phyloP scores from a whole-genome alignment of 37 sponge, comb jelly and placozoan species.

The Spongilla lacustris region DNA sequence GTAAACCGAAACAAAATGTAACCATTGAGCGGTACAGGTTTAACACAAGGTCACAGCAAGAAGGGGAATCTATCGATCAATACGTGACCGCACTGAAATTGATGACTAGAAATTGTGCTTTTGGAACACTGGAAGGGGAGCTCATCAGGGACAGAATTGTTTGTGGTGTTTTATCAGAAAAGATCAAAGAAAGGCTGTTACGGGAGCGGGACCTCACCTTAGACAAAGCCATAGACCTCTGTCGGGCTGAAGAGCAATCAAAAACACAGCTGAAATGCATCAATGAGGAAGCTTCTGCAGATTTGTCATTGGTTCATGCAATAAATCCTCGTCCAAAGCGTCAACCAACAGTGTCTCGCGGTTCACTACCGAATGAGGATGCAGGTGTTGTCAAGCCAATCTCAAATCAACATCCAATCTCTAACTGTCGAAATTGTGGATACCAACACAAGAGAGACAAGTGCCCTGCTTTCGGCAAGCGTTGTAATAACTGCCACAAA shows the following conservation, averaged over 20 bases:
- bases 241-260: slow-evolving; percentile 34
- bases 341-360: neutral
- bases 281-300: neutral
- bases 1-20: too few relatives aligned
- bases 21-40: too few relatives aligned
- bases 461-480: slow-evolving; percentile 68
- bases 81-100: neutral
- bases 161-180: neutral
- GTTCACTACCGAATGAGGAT: neutral
- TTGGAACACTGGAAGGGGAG: neutral
- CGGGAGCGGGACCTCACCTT: slow-evolving; percentile 27
- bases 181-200: slow-evolving; percentile 37
- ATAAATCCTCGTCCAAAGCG: neutral
- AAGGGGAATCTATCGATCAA: neutral
- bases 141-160: neutral
- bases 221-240: slow-evolving; percentile 26
- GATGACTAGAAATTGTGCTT: neutral
- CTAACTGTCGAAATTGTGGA: slow-evolving; percentile 47
- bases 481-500: slow-evolving; percentile 55
- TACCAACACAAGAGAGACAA: slow-evolving; percentile 42
- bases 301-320: neutral
- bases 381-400: neutral
- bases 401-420: neutral
- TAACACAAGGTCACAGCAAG: too few relatives aligned
- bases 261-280: neutral